phyloP scores from a whole-genome alignment of 2,888 invertebrate species.

The Microctonus hyperodae region DNA sequence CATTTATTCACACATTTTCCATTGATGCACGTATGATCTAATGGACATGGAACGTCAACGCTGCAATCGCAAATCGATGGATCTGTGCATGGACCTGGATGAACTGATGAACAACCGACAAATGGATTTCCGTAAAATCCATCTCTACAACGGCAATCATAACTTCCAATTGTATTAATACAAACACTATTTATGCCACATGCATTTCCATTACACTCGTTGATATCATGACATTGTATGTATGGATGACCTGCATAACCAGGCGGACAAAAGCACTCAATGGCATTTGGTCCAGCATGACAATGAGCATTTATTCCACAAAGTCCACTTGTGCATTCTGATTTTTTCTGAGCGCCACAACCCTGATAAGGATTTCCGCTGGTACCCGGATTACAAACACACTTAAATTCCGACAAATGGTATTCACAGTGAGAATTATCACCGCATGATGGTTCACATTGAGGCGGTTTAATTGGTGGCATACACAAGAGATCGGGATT shows the following conservation, averaged over 20 bases:
- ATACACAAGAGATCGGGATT: conserved; percentile 89
- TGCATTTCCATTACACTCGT: conserved; percentile 81
- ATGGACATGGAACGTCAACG: conserved; percentile 76
- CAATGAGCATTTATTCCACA: conserved; percentile 86
- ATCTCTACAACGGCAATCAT: conserved; percentile 87
- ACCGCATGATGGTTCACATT: conserved; percentile 82
- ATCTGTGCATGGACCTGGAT: conserved; percentile 75
- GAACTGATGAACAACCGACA: conserved; percentile 77
- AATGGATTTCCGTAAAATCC: conserved; percentile 89
- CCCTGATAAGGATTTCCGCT: conserved; percentile 88
- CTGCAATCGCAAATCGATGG: conserved; percentile 76
- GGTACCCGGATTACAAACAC: conserved; percentile 84
- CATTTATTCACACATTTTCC: conserved; percentile 82
- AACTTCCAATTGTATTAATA: conserved; percentile 88
- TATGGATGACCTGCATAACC: conserved; percentile 90
- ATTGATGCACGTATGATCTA: conserved; percentile 77
- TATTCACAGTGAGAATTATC: conserved; percentile 89
- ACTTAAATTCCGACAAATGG: conserved; percentile 73
- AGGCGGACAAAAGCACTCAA: conserved; percentile 83
- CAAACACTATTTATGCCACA: conserved; percentile 88
- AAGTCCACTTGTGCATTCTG: conserved; percentile 74
- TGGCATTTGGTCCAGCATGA: conserved; percentile 74
- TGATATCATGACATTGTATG: conserved; percentile 82
- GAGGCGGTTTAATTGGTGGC: conserved; percentile 83
- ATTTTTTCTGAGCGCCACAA: conserved; percentile 76